A percentile compares a stretch with the other conserved stretches of the same genome.
These are phyloP conservation scores for Orchestes rusci DNA, from an alignment of 2,888 invertebrate genomes.

Conservation along the genomic window DNA sequence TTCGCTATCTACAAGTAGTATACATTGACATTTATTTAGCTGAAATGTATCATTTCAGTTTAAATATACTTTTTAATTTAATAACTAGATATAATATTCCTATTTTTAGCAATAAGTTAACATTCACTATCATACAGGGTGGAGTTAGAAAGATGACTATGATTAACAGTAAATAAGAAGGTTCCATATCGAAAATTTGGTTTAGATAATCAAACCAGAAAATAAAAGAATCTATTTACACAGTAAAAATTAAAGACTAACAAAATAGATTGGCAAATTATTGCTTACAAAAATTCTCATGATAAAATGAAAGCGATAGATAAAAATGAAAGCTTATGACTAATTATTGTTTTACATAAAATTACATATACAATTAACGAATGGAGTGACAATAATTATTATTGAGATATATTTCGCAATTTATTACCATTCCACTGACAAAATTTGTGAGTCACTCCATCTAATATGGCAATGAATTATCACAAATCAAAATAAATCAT, in stretches of 20 bases:
- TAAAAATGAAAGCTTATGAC: conserved; percentile 1
- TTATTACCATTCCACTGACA: no score
- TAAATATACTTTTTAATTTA: no score
- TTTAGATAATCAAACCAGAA: conserved; percentile 17
- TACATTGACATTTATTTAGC: conserved; percentile 21
- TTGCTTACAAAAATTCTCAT: no score
- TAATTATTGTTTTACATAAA: conserved; percentile 8
- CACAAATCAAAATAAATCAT: conserved; percentile 12
- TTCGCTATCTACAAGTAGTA: conserved; percentile 30
- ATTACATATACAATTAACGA: conserved; percentile 5
- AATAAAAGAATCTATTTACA: conserved; percentile 12
- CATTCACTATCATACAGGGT: conserved; percentile 16
- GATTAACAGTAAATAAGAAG: conserved; percentile 15
- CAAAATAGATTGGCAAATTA: neutral
- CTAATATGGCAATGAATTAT: conserved; percentile 19
- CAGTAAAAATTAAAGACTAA: conserved; percentile 15
- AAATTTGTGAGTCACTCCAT: conserved; percentile 14
- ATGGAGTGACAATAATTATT: no score
- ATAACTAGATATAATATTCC: no score
- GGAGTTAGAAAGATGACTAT: conserved; percentile 17
- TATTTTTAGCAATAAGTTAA: conserved; percentile 20
- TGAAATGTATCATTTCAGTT: no score
- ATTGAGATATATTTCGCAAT: no score
- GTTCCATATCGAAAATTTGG: conserved; percentile 15
- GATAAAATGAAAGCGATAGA: no score